phyloP scores from a whole-genome alignment of 1,140 invertebrate species.

The Drosophila asahinai region DNA sequence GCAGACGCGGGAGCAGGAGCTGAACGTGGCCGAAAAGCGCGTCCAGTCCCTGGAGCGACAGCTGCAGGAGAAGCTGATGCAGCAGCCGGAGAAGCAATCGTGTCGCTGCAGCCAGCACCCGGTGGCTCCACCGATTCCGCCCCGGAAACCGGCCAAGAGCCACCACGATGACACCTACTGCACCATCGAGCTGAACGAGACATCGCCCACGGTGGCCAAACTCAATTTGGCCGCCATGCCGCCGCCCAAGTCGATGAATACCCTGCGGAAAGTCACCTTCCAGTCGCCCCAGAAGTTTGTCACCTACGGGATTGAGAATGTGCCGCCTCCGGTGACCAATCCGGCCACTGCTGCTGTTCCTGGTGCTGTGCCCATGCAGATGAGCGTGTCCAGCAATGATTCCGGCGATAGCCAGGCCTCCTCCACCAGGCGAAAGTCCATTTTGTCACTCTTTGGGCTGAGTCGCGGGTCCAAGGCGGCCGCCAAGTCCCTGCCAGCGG shows the following conservation, averaged over 20 bases:
- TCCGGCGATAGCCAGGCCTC: conserved; percentile 64
- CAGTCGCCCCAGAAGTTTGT: conserved; percentile 72
- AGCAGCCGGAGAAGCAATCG: conserved; percentile 22
- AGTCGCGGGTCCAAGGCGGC: conserved; percentile 53
- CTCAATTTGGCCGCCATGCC: conserved; percentile 72
- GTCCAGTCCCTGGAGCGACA: conserved; percentile 57
- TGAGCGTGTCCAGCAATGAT: conserved; percentile 75
- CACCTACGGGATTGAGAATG: conserved; percentile 45
- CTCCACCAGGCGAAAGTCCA: conserved; percentile 69
- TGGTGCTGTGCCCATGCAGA: conserved; percentile 57
- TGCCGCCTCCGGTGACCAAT: conserved; percentile 14
- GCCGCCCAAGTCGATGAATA: conserved; percentile 61
- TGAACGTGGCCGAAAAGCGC: conserved; percentile 67
- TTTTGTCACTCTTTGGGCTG: conserved; percentile 73
- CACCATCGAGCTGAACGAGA: conserved; percentile 79
- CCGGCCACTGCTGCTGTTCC: conserved; percentile 5
- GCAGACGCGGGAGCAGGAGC: conserved; percentile 84
- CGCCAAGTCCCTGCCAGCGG: conserved; percentile 30
- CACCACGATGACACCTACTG: conserved; percentile 79
- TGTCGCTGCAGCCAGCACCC: conserved; percentile 24
- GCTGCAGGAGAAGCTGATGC: conserved; percentile 48
- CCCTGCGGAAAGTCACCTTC: conserved; percentile 74
- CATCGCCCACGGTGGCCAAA: conserved; percentile 79
- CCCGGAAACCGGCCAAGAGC: conserved; percentile 43
- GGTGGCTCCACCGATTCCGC: conserved; percentile 51